phyloP scores from a whole-genome alignment of 2,113 vertebrate genomes.

The Telmatochromis sp. region DNA sequence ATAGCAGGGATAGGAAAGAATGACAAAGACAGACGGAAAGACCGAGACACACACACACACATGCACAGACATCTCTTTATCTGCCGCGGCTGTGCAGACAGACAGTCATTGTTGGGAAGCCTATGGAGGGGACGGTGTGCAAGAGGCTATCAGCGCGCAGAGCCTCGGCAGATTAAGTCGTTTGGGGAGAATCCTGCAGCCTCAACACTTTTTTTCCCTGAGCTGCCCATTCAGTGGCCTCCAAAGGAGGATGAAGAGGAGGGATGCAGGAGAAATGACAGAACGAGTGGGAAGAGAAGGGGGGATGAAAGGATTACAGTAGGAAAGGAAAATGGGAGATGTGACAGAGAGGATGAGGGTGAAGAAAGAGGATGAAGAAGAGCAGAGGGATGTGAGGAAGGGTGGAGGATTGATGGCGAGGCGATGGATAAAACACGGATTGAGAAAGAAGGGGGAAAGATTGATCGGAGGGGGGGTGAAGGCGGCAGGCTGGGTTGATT shows the following conservation, averaged over 20 bases:
- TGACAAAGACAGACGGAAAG: conserved; percentile 8
- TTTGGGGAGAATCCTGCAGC: conserved; percentile 59
- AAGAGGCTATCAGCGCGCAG: conserved; percentile 52
- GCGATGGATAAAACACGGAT: conserved; percentile 19
- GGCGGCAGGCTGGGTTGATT: background rate
- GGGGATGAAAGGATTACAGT: background rate
- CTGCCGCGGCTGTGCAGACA: conserved; percentile 31
- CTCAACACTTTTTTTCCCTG: conserved; percentile 58
- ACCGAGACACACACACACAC: background rate
- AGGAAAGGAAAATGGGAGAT: background rate
- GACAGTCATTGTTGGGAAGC: conserved; percentile 46
- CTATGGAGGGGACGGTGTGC: conserved; percentile 25
- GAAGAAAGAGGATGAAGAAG: background rate
- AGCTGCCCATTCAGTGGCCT: conserved; percentile 55
- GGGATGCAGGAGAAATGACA: background rate
- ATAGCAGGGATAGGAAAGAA: conserved; percentile 1
- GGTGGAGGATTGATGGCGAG: background rate
- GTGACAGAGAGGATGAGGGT: background rate
- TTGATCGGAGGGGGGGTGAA: background rate
- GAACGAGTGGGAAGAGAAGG: background rate
- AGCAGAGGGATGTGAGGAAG: background rate
- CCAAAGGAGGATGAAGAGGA: conserved; percentile 33
- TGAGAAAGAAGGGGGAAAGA: background rate
- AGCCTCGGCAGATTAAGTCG: conserved; percentile 57
- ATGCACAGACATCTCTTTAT: conserved; percentile 46